phyloP scores from a whole-genome alignment of 1,140 invertebrate genomes.

The Drosophila eugracilis region DNA sequence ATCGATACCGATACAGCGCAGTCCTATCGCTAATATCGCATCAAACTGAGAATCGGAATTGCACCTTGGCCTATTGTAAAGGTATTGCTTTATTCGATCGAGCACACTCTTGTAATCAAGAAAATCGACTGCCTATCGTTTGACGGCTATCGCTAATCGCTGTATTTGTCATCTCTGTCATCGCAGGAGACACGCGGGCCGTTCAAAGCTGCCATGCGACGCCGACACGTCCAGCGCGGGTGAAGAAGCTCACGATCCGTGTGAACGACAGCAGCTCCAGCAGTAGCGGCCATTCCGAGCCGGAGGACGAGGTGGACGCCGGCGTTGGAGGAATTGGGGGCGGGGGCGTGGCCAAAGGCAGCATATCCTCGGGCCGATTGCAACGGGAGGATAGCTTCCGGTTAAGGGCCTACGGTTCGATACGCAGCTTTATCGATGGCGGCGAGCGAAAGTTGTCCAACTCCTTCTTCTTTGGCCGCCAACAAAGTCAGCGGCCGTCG shows the following conservation, averaged over 20 bases:
- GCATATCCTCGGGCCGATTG: slow-evolving; percentile 20
- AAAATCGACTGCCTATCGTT: slow-evolving; percentile 8
- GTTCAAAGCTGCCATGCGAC: slow-evolving; percentile 75
- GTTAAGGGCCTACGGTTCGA: slow-evolving; percentile 76
- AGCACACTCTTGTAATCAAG: slow-evolving; percentile 1
- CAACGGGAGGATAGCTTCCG: slow-evolving; percentile 81
- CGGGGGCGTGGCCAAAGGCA: slow-evolving; percentile 4
- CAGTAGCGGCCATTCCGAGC: slow-evolving; percentile 71
- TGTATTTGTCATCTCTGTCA: slow-evolving; percentile 30
- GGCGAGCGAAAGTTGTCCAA: slow-evolving; percentile 81
- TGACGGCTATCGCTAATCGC: slow-evolving; percentile 28
- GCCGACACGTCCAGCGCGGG: slow-evolving; percentile 64
- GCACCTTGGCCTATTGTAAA: slow-evolving; percentile 1
- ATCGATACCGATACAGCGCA: slow-evolving; percentile 11
- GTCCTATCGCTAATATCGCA: slow-evolving; percentile 8
- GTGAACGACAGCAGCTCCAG: slow-evolving; percentile 86
- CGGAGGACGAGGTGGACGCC: slow-evolving; percentile 63
- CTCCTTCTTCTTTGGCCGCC: slow-evolving; percentile 79
- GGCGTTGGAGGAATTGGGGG: slow-evolving; percentile 7
- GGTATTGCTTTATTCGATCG: background rate
- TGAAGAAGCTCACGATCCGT: slow-evolving; percentile 82
- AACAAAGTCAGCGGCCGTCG: slow-evolving; percentile 43
- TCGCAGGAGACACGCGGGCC: slow-evolving; percentile 51
- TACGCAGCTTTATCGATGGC: slow-evolving; percentile 81
- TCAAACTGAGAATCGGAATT: slow-evolving; percentile 1